phyloP scores from a whole-genome alignment of 2,797 vertebrate genomes.

The Taeniopygia guttata region DNA sequence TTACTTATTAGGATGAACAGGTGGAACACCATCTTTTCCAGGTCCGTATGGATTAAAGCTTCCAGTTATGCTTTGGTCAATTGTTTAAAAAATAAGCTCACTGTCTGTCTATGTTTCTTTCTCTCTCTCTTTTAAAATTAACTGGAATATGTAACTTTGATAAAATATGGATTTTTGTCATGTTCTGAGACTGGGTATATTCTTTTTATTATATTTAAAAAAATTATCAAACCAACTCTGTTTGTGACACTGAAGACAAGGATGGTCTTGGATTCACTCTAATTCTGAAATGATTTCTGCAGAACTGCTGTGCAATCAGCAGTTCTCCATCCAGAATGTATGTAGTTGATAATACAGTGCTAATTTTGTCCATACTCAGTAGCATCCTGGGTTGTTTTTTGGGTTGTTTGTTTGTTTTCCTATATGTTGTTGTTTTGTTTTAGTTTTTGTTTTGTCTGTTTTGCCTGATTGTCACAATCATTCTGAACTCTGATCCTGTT shows the following conservation, averaged over 20 bases:
- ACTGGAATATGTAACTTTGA: background rate
- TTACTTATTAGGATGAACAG: background rate
- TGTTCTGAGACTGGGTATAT: background rate
- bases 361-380: background rate
- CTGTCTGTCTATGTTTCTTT: background rate
- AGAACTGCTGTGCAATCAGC: background rate
- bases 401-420: too few species aligned
- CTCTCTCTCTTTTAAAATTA: background rate
- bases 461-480: background rate
- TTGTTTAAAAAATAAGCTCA: background rate
- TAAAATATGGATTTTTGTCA: background rate
- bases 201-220: background rate
- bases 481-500: background rate
- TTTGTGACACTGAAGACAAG: background rate
- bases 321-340: background rate
- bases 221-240: background rate
- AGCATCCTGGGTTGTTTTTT: background rate
- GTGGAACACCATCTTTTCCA: background rate
- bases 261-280: background rate
- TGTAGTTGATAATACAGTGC: background rate
- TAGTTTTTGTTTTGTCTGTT: background rate
- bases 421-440: background rate
- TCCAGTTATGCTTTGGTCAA: background rate
- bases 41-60: background rate
- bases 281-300: background rate